Evolutionary conservation across 35 echinoderm and acorn worm species (phyloP).

Genomic region (Lytechinus variegatus): DNA sequence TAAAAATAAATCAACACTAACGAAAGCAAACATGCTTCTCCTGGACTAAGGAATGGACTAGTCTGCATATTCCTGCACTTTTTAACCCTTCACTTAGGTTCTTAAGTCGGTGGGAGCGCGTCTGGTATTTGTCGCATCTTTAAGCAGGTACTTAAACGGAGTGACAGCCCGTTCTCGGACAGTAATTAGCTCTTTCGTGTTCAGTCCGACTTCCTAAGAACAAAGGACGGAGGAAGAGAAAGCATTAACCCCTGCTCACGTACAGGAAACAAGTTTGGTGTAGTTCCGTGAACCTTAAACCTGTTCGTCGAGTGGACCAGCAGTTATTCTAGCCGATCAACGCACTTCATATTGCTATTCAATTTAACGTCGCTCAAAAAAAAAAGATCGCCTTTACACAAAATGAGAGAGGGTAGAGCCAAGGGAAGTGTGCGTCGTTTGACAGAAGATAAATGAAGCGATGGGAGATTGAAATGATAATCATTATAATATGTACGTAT

Average conservation of each 20-base stretch:
- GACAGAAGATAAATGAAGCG: not conserved
- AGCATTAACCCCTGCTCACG: not conserved
- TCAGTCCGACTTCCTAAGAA: not conserved
- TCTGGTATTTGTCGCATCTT: not conserved
- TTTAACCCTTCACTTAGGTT: not conserved
- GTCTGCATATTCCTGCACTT: not conserved
- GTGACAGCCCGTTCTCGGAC: not conserved
- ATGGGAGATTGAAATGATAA: not conserved
- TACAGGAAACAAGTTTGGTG: not conserved
- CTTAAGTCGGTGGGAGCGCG: not conserved
- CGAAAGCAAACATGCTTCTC: not conserved
- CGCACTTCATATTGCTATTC: constrained; percentile 29
- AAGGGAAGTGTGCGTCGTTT: not conserved
- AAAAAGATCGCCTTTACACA: not conserved
- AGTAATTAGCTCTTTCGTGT: not conserved
- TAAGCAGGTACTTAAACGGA: not conserved
- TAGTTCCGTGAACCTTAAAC: constrained; percentile 27
- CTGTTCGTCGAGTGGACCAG: not conserved
- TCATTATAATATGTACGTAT: not conserved
- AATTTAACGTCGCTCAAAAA: constrained; percentile 2
- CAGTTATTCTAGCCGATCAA: constrained; percentile 32
- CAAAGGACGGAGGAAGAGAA: not conserved
- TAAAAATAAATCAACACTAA: not conserved
- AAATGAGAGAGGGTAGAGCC: not conserved
- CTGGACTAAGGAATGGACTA: not conserved